phyloP scores from a whole-genome alignment of 2,113 vertebrate species.

The Sylvietta virens region DNA sequence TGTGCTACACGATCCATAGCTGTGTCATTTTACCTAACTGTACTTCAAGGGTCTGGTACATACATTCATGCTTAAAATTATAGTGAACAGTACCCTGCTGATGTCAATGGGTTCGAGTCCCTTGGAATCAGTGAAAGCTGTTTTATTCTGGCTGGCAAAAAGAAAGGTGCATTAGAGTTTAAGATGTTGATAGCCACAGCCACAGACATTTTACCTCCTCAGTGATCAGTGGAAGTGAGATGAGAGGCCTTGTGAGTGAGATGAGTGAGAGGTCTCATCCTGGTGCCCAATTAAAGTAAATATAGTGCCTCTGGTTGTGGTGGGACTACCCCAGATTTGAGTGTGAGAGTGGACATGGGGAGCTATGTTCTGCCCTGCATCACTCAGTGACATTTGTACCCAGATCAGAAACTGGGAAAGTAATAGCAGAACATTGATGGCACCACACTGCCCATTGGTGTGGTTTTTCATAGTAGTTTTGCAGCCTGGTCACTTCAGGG shows the following conservation, averaged over 20 bases:
- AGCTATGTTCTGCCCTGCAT: not conserved
- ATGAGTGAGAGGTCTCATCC: too few relatives aligned
- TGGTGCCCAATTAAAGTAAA: not conserved
- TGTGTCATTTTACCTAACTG: not conserved
- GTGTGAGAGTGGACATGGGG: not conserved
- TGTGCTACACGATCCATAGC: fast-evolving
- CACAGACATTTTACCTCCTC: not conserved
- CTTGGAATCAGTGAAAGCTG: not conserved
- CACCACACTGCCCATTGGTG: not conserved
- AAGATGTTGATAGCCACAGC: not conserved
- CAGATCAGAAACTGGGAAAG: not conserved
- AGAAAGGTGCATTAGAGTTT: not conserved
- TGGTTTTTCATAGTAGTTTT: not conserved
- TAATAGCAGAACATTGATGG: not conserved
- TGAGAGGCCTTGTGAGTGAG: not conserved
- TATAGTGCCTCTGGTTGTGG: not conserved
- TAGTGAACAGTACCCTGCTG: not conserved
- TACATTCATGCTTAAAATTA: not conserved
- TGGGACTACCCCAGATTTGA: not conserved
- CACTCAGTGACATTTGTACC: not conserved
- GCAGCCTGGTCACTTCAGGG: not conserved
- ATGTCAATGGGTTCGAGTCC: fast-evolving
- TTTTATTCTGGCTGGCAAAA: not conserved
- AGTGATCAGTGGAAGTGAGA: not conserved
- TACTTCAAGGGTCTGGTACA: not conserved